phyloP scores from a whole-genome alignment of 1,140 invertebrate genomes.

The Metaphire vulgaris region DNA sequence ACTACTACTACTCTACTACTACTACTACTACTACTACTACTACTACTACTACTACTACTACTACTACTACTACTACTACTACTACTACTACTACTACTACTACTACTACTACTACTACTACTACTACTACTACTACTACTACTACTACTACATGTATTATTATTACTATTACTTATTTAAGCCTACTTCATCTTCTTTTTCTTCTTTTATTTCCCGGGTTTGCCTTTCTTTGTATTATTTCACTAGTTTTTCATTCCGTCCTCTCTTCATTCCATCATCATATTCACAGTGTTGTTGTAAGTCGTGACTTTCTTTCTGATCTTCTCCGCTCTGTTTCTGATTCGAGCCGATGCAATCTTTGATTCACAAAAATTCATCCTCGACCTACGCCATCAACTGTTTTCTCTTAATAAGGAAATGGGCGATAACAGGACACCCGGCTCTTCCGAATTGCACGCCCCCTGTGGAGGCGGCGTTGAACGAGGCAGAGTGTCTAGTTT shows the following conservation, averaged over 20 bases:
- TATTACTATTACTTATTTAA: neutral
- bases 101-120: constrained; percentile 5
- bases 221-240: neutral
- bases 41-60: constrained; percentile 5
- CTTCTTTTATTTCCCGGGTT: neutral
- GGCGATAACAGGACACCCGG: too few species aligned
- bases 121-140: constrained; percentile 9
- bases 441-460: too few species aligned
- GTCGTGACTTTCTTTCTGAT: too few species aligned
- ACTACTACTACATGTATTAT: neutral
- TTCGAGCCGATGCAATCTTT: too few species aligned
- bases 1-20: too few species aligned
- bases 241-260: neutral
- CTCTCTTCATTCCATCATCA: neutral
- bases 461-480: too few species aligned
- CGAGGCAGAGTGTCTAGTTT: too few species aligned
- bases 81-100: constrained; percentile 2
- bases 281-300: too few species aligned
- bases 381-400: too few species aligned
- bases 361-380: too few species aligned
- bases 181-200: neutral
- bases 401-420: too few species aligned
- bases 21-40: constrained; percentile 9
- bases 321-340: too few species aligned
- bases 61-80: constrained; percentile 3